Conservation (phyloP, 1,140 invertebrate species). For the Melanaphis sacchari region DNA sequence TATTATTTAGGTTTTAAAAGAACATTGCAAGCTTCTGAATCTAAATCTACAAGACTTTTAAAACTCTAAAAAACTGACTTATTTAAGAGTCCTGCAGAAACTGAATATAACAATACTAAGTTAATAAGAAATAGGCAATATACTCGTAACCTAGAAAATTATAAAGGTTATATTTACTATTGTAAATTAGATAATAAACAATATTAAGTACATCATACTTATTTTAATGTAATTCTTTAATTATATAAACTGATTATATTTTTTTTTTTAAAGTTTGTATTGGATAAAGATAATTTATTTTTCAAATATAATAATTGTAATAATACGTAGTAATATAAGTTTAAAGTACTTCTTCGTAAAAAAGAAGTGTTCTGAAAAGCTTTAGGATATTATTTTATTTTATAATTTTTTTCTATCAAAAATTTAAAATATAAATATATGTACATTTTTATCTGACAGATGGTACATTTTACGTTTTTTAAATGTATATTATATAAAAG, state of each 20-base stretch:
- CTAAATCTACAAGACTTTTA: too few species aligned
- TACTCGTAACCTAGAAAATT: too few species aligned
- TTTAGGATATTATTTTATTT: neutral
- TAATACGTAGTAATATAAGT: neutral
- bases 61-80: too few species aligned
- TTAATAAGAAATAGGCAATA: too few species aligned
- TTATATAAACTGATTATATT: neutral
- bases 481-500: neutral
- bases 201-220: neutral
- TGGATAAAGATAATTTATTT: neutral
- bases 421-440: neutral
- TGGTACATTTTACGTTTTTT: neutral
- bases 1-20: too few species aligned
- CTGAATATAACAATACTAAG: too few species aligned
- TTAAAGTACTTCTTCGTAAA: neutral
- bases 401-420: neutral
- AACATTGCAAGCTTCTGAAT: too few species aligned
- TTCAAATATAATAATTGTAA: neutral
- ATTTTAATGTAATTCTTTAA: neutral
- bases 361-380: neutral
- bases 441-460: neutral
- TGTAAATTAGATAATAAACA: neutral
- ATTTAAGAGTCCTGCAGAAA: too few species aligned
- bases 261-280: neutral
- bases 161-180: neutral